A percentile compares a stretch with the other conserved stretches of the same genome.
These are phyloP conservation scores for Drosophila albomicans DNA, from an alignment of 1,140 invertebrate genomes.

Conservation along the genomic window DNA sequence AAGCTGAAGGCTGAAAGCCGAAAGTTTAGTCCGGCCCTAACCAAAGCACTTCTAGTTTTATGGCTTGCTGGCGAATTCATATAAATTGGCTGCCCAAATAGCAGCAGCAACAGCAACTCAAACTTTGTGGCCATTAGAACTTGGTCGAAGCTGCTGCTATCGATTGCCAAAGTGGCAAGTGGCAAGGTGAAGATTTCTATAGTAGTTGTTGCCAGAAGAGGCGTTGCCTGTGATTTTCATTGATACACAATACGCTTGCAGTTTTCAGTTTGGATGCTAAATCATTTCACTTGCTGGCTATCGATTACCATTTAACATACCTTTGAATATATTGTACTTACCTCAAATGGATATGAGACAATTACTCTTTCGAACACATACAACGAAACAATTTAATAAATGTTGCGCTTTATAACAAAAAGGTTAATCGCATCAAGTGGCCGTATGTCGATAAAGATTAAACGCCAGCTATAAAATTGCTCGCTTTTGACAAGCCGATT, in stretches of 20 bases:
- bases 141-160: conserved; percentile 32
- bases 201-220: not conserved
- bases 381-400: conserved; percentile 26
- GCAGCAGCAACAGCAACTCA: conserved; percentile 33
- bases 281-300: too few relatives aligned
- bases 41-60: conserved; percentile 67
- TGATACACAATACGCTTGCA: not conserved
- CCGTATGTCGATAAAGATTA: conserved; percentile 74
- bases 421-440: conserved; percentile 19
- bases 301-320: not conserved
- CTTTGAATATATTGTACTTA: not conserved
- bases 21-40: conserved; percentile 38
- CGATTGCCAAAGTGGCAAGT: not conserved
- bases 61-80: conserved; percentile 56
- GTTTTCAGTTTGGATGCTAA: not conserved
- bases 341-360: conserved; percentile 7
- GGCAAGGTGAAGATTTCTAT: not conserved
- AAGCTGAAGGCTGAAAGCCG: conserved; percentile 22
- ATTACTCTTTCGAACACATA: not conserved
- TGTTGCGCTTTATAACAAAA: conserved; percentile 40
- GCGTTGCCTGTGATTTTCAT: not conserved
- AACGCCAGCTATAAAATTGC: conserved; percentile 73
- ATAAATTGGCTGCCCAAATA: conserved; percentile 58
- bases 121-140: conserved; percentile 64
- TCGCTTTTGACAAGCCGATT: conserved; percentile 73